Evolutionary conservation across 1,140 invertebrate genomes (phyloP), one percentile per base, ranked within the genome.

Genomic region (Ooceraea biroi): DNA sequence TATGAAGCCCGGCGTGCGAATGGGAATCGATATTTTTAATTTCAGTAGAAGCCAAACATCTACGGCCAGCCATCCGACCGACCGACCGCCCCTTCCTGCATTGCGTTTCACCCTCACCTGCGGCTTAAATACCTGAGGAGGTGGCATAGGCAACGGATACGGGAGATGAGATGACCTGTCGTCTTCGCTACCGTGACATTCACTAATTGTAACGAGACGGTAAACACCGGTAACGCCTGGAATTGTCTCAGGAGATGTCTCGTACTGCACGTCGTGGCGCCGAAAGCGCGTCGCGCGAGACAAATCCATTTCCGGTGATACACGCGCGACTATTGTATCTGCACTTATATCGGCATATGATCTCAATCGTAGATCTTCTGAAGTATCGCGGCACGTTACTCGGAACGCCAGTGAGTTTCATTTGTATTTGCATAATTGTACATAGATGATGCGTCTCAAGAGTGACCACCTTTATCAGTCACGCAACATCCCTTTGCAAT

Each of bases 21-120:
- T 91, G 91, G 93, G 90, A 94, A 94, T 94, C 94, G 93, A 94
- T 94, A 94, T 94, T 94, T 94, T 94, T 94, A 94, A 94, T 94
- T 94, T 94, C 93, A 94, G 94, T 94, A 93, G 92, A 94, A 94
- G 92, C 93, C 93, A 94, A 94, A 94, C 92, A 94, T 94, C 92
- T 87, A 90, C 89, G 80, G 48, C 85, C 58, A 41, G 12, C 27
- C 30, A 25, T 11, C 46, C 63, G 46, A 14, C 14, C 58, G 46
- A 50, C 78, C 63, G 71, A 76, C 83, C 52, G 46, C 57, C 52
- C 73, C 65, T 22, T 25, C 48, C 65, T 36, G n/a, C 46, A 19
- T 84, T 85, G 72, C 52, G 50, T 44, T 83, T 73, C 41, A 76
- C 77, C 44, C 84, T 73, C 58, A 55, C 58, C 36, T 36, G 73